Evolutionary conservation across 2,797 vertebrate species (phyloP), one percentile per base, ranked within the genome.

Genomic region (Anguilla pacifica): DNA sequence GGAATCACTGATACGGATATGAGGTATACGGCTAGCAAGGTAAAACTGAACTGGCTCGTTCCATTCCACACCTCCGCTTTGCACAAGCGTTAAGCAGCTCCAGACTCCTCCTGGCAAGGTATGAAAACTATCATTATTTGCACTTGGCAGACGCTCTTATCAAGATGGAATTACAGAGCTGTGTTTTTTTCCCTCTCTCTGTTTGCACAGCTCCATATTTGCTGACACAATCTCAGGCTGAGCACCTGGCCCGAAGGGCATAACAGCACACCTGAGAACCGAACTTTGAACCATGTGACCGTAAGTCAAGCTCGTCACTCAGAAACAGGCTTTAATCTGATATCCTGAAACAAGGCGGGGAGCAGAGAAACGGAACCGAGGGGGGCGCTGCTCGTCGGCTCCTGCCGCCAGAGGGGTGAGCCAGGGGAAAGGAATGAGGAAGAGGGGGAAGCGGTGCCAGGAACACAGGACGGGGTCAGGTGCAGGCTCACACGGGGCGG

Each of bases 371-470:
- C n/a, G 35, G 35, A 15, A 0, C 17, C 35, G 84, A 49, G 88
- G 87, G 57, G 72, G 90, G 90, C 22, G 25, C 55, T 43, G 4
- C 82, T 72, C n/a, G 51, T 51, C n/a, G 11, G 31, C 28, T 35
- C n/a, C 46, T 39, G 5, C 10, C 22, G 72, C 22, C 13, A 19
- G 2, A 87, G 88, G 86, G 88, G 88, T 86, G 61, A 91, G 81
- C 53, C 51, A 72, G n/a, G 90, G 59, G 81, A 15, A 82, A 59
- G 90, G 85, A 90, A 94, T 87, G 92, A 61, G 87, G 84, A 90
- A 87, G 86, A 46, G 49, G 46, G 35, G 11, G 17, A 0, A 39
- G 74, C 5, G 28, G 89, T 25, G 88, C 4, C 51, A 83, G 88
- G 64, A 39, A 77, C 1, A 35, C 72, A 77, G 51, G 84, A 89